Conservation (phyloP, 2,888 invertebrate genomes). For the Agrochola lota region DNA sequence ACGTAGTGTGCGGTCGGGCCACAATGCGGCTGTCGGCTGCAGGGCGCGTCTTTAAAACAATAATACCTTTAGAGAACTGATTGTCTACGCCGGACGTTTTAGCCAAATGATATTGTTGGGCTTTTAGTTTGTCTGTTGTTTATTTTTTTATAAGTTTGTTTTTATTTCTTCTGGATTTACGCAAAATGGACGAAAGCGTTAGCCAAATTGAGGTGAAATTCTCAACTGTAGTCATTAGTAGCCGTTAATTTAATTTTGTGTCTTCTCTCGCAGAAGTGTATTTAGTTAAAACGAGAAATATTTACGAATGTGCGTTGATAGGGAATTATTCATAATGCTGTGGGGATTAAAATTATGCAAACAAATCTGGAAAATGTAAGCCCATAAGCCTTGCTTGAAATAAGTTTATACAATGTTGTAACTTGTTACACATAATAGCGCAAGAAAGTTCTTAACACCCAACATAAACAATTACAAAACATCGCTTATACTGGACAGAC, state of each 20-base stretch:
- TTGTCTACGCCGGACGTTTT: constrained; percentile 47
- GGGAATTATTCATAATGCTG: not conserved
- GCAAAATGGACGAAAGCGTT: not conserved
- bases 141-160: constrained; percentile 5
- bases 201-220: not conserved
- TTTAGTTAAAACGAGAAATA: not conserved
- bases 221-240: not conserved
- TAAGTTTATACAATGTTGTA: not conserved
- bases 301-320: not conserved
- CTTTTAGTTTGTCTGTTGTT: constrained; percentile 26
- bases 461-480: constrained; percentile 29
- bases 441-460: constrained; percentile 9
- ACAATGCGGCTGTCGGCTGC: constrained; percentile 63
- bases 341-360: not conserved
- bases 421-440: not conserved
- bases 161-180: not conserved
- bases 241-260: not conserved
- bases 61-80: constrained; percentile 65
- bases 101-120: constrained; percentile 55
- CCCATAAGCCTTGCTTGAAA: not conserved
- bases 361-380: not conserved
- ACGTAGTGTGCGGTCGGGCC: constrained; percentile 39
- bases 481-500: constrained; percentile 24
- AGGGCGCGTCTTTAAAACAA: constrained; percentile 70
- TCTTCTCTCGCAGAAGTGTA: not conserved